Base-by-base conservation (phyloP, 2,888 invertebrate genomes). In the Stictocephala bisonia region DNA sequence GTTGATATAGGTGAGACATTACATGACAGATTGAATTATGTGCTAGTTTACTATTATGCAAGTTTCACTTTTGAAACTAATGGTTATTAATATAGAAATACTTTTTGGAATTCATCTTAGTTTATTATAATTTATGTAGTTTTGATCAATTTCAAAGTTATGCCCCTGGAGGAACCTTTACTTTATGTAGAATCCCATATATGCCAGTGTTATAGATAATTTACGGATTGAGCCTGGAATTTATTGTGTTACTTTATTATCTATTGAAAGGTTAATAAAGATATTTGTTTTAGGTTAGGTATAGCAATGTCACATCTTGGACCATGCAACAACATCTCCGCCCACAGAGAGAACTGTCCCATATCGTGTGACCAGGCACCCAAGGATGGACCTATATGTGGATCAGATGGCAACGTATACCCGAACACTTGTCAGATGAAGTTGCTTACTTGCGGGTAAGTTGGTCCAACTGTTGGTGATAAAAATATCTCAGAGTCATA, bases 361-460 rank as follows among this genome's bases (percentile, higher is more conserved):
- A 92, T 93, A 3, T 91, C 92, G 79, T 95, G 95, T 83, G 92
- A 93, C 31, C 92, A 91, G 80, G 94, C 94, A 0, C 95, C 95
- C 0, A 87, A 92, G 77, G 95, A 95, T 80, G 95, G 95, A 0
- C 95, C 96, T 0, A 91, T 97, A 76, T 97, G 97, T 82, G 97
- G 94, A 2, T 94, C 93, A 73, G 94, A 97, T 82, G 96, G 94
- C 29, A 94, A 94, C 81, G 96, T 96, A 0, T 97, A 97, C 86
- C 93, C 93, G 81, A 96, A 91, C 80, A 95, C 95, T 1, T 97
- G 97, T 82, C 94, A 94, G 82, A 95, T 97, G 96, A 94, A 94
- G 81, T 87, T 93, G 74, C 87, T 93, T 26, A 96, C 96, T 58
- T 97, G 97, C 85, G 93, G 94, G 88, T 93, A 84, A 85, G 88